Evolutionary conservation across 2,797 vertebrate genomes (phyloP), one percentile per base, ranked within the genome.

Genomic region (Sphaeramia orbicularis): DNA sequence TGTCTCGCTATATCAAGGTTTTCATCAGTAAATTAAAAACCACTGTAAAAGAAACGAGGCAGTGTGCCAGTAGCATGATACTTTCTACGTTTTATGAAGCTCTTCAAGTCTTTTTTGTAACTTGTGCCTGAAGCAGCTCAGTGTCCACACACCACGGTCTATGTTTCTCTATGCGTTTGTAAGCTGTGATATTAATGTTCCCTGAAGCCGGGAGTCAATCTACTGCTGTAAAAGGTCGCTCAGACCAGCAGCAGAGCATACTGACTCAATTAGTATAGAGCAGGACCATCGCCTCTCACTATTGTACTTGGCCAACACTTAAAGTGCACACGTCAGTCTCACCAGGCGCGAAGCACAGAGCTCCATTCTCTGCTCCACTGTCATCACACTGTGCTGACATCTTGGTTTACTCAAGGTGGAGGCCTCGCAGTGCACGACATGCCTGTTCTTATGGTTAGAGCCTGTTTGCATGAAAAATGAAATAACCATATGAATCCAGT

Each of bases 221-320:
- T 82, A 38, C 83, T 81, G 73, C 85, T 81, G 72, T 76, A 74
- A 76, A 83, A 84, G 81, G 83, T 89, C 64, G 47, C 55, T 75
- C 60, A 67, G 73, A 88, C 80, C 69, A 83, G 87, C 80, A 82
- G 87, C 86, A 65, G 60, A 77, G 76, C 90, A 90, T 80, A 84
- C 80, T 92, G 91, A 91, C 91, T 86, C 90, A 89, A 92, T 94
- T 92, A 93, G 84, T 75, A 83, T 73, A 72, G 87, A 83, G 75
- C 65, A 48, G 76, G 66, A 82, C 74, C 82, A 80, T 85, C 60
- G 78, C 88, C 84, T 90, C 87, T 83, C 64, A 59, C 76, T 91
- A 78, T 91, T 93, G 86, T 90, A 76, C 80, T 93, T 94, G 93
- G 91, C 90, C 43, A 70, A 76, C 84, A 73, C 69, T 85, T 84